Percentiles rank a stretch among this genome's conserved stretches.
Conservation (phyloP, 2,888 invertebrate genomes). For the Eremobia ochroleuca region DNA sequence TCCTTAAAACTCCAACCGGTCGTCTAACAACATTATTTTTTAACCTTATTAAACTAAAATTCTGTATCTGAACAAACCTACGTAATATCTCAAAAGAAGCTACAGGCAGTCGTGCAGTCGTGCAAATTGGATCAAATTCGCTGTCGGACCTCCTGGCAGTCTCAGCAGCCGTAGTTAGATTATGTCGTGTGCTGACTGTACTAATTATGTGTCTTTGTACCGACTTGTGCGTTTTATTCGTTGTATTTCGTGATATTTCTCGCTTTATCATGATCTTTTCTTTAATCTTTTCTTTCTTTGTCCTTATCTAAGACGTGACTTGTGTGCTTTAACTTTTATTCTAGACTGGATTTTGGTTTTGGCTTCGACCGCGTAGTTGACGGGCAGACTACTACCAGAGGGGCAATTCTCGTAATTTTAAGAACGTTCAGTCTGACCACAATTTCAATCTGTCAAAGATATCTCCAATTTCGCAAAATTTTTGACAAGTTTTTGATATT, state of each 20-base stretch:
- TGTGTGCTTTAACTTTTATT: neutral
- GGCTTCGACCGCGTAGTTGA: neutral
- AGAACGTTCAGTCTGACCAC: too few relatives aligned
- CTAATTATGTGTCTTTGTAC: conserved; percentile 36
- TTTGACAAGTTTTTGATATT: too few relatives aligned
- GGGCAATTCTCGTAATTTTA: too few relatives aligned
- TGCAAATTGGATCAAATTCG: conserved; percentile 51
- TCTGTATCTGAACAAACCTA: conserved; percentile 20
- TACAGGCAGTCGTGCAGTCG: neutral
- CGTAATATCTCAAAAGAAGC: conserved; percentile 26
- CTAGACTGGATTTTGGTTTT: neutral
- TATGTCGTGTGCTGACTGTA: conserved; percentile 23
- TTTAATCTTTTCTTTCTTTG: too few relatives aligned
- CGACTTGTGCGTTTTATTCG: conserved; percentile 8
- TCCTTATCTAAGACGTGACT: conserved; percentile 40
- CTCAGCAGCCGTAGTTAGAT: conserved; percentile 21
- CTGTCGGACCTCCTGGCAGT: neutral
- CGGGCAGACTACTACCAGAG: too few relatives aligned
- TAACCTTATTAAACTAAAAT: conserved; percentile 18
- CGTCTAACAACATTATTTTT: conserved; percentile 11
- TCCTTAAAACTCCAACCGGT: neutral
- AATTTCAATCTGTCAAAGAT: too few relatives aligned
- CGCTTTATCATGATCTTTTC: too few relatives aligned
- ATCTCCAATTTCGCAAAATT: too few relatives aligned
- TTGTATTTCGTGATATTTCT: conserved; percentile 23